These are phyloP conservation scores for Nasonovia ribisnigri DNA, from an alignment of 2,888 invertebrate genomes.

Conservation along the genomic window DNA sequence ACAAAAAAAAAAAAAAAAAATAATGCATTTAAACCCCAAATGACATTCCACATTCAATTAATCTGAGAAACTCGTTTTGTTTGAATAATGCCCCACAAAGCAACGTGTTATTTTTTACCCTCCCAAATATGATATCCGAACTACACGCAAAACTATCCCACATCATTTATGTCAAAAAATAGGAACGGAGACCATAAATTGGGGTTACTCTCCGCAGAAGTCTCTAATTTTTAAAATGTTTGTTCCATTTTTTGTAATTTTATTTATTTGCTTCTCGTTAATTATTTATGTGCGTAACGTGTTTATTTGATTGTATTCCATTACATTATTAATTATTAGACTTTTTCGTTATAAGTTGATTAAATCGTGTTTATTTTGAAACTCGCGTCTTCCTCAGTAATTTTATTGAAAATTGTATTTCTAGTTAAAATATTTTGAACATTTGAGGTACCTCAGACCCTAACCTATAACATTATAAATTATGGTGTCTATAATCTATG, in stretches of 20 bases:
- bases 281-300: background rate
- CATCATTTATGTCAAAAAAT: background rate
- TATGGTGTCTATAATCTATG: background rate
- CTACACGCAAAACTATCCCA: background rate
- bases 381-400: background rate
- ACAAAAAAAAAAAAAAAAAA: background rate
- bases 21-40: conserved; percentile 29
- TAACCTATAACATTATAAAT: background rate
- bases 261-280: background rate
- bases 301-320: background rate
- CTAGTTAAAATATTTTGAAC: background rate
- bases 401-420: background rate
- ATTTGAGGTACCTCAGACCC: background rate
- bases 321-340: background rate
- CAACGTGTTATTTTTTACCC: conserved; percentile 55
- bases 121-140: background rate
- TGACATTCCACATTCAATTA: conserved; percentile 51
- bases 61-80: conserved; percentile 10
- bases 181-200: background rate
- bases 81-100: conserved; percentile 24
- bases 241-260: background rate
- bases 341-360: background rate
- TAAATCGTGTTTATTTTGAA: background rate
- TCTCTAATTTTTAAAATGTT: background rate
- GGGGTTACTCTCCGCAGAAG: background rate